phyloP scores from a whole-genome alignment of 2,888 invertebrate species.

The Chrysolina oricalcia region DNA sequence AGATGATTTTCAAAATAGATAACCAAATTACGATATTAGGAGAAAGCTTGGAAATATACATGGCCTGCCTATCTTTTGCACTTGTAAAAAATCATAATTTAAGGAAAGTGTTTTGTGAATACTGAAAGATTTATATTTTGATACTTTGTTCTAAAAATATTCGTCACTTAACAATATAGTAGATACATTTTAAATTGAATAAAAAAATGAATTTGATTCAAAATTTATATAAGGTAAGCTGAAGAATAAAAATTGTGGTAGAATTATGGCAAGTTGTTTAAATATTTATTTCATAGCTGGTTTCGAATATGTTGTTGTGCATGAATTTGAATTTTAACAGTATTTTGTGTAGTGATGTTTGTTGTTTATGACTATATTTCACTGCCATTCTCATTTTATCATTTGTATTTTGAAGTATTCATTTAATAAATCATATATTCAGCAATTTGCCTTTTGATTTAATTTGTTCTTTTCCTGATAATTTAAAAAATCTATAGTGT shows the following conservation, averaged over 20 bases:
- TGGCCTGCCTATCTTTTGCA: neutral
- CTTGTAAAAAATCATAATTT: neutral
- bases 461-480: neutral
- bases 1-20: too few species aligned
- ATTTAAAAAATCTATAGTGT: too few species aligned
- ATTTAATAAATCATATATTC: slow-evolving; percentile 17
- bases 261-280: neutral
- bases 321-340: slow-evolving; percentile 1
- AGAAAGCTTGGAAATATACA: too few species aligned
- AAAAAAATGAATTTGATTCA: neutral
- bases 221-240: neutral
- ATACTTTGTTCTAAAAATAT: neutral
- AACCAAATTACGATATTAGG: too few species aligned
- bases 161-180: neutral
- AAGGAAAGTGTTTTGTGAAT: neutral
- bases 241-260: neutral
- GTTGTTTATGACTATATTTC: neutral
- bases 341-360: slow-evolving; percentile 10
- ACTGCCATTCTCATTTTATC: slow-evolving; percentile 24
- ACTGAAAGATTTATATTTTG: neutral
- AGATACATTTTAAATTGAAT: neutral
- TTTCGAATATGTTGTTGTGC: neutral
- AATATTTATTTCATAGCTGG: neutral
- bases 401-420: slow-evolving; percentile 15
- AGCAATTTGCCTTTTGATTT: neutral